Evolutionary conservation across 2,888 invertebrate species (phyloP).

Genomic region (Emesis russula): DNA sequence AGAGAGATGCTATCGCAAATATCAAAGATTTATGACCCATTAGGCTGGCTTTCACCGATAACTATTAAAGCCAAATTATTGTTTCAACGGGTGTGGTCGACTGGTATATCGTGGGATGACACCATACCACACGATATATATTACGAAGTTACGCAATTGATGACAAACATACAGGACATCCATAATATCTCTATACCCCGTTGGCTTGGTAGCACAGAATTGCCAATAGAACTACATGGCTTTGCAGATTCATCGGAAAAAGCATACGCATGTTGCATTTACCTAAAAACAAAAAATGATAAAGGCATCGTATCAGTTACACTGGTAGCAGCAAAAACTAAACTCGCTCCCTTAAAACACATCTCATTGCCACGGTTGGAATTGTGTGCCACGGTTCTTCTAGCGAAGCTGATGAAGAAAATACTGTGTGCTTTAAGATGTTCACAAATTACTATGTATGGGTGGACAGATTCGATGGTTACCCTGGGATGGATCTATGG

Average conservation of each 20-base stretch:
- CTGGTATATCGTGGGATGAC: not conserved
- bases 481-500: not conserved
- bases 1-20: not conserved
- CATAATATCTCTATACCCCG: not conserved
- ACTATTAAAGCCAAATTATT: not conserved
- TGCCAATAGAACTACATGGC: not conserved
- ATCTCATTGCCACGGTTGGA: not conserved
- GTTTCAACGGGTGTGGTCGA: not conserved
- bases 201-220: not conserved
- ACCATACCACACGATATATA: not conserved
- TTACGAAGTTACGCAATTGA: not conserved
- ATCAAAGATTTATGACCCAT: not conserved
- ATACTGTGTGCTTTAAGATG: not conserved
- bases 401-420: not conserved
- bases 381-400: not conserved
- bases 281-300: not conserved
- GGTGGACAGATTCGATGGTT: not conserved
- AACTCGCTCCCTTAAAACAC: not conserved
- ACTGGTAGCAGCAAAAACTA: slow-evolving; percentile 1
- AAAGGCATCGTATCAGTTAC: not conserved
- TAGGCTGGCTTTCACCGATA: too few species aligned
- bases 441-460: not conserved
- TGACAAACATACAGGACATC: not conserved
- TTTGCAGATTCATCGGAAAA: not conserved
- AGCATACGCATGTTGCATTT: not conserved